Conservation (phyloP, 2,113 vertebrate genomes). For the Donacobius atricapilla region DNA sequence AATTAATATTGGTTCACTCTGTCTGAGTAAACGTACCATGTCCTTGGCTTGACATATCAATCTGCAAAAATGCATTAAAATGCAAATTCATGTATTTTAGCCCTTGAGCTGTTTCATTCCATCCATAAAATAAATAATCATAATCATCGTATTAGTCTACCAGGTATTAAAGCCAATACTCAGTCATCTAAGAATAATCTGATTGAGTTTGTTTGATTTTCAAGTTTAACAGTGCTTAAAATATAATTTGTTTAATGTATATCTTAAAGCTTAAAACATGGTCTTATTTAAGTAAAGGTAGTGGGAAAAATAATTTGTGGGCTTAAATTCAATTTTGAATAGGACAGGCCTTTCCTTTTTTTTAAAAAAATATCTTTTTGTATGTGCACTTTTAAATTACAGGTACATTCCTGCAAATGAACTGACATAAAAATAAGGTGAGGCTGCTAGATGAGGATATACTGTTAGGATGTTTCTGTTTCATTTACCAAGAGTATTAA, state of each 20-base stretch:
- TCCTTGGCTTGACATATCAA: background rate
- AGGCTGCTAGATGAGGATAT: background rate
- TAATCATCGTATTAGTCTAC: background rate
- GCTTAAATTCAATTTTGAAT: background rate
- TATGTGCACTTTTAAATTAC: background rate
- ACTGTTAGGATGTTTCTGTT: background rate
- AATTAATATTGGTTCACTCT: background rate
- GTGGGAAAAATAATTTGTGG: background rate
- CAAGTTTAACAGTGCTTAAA: background rate
- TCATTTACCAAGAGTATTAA: background rate
- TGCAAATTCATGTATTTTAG: conserved; percentile 13
- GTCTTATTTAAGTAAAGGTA: background rate
- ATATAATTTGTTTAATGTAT: background rate
- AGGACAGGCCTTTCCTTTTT: accelerated
- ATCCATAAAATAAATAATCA: background rate
- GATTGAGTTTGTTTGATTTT: background rate
- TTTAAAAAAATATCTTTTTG: too few relatives aligned
- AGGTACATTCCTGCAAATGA: background rate
- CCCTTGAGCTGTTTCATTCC: background rate
- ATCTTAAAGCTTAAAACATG: background rate
- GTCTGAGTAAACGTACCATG: background rate
- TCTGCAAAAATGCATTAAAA: conserved; percentile 44
- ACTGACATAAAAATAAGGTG: background rate
- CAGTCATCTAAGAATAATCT: background rate
- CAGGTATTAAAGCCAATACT: background rate